Evolutionary conservation across 2,797 vertebrate species (phyloP).

Genomic region (Thripadectes ignobilis): DNA sequence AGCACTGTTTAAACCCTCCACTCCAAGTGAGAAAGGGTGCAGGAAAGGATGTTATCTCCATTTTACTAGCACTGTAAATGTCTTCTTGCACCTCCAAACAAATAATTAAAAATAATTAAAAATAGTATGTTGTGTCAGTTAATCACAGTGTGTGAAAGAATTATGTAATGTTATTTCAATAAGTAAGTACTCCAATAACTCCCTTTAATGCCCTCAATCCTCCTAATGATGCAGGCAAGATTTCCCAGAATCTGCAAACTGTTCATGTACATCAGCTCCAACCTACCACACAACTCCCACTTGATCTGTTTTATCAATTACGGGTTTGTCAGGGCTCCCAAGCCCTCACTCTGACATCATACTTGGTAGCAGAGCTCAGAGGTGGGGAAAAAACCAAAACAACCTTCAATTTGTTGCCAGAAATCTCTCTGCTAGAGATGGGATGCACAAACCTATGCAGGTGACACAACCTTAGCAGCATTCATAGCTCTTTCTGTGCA

Average conservation of each 20-base stretch:
- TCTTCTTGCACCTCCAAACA: neutral
- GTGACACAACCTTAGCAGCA: neutral
- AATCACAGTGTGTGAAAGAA: constrained; percentile 29
- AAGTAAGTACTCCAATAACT: constrained; percentile 17
- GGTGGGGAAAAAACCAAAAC: neutral
- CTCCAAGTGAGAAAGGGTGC: neutral
- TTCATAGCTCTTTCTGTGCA: neutral
- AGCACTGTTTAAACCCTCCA: neutral
- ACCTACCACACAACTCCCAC: neutral
- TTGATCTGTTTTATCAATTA: constrained; percentile 1
- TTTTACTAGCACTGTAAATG: neutral
- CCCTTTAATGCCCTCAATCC: constrained; percentile 24
- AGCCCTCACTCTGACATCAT: neutral
- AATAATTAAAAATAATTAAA: constrained; percentile 16
- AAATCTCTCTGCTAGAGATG: neutral
- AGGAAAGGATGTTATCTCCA: neutral
- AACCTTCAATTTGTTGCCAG: neutral
- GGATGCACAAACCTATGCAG: neutral
- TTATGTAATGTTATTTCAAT: constrained; percentile 1
- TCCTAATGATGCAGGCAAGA: constrained; percentile 12
- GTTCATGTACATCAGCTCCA: neutral
- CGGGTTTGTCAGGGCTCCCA: neutral
- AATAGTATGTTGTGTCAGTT: constrained; percentile 12
- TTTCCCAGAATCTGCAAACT: constrained; percentile 15
- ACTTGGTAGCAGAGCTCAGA: neutral